Evolutionary conservation across 2,113 vertebrate genomes (phyloP).

Genomic region (Phrynosoma blainvillii): DNA sequence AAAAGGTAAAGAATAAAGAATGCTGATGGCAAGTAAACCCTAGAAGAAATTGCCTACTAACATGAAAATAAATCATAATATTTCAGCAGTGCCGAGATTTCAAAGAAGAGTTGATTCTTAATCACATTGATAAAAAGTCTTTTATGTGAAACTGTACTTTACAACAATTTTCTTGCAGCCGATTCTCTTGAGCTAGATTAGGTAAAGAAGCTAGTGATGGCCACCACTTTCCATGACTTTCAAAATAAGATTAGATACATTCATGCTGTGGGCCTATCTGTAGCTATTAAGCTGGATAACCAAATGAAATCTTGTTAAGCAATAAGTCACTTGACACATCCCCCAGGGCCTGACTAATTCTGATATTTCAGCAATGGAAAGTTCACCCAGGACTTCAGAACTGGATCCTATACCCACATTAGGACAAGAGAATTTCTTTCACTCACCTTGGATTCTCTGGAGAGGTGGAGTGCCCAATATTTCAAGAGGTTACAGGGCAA

Average conservation of each 20-base stretch:
- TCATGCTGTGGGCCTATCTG: too few relatives aligned
- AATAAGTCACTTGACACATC: neutral
- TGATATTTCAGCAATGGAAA: neutral
- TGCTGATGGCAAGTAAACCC: neutral
- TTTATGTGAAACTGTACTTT: neutral
- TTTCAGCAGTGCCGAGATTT: neutral
- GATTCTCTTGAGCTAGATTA: neutral
- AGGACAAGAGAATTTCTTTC: too few relatives aligned
- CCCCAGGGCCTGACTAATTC: neutral
- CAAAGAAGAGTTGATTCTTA: neutral
- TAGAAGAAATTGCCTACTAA: neutral
- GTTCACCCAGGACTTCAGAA: neutral
- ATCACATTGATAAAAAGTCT: neutral
- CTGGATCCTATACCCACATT: neutral
- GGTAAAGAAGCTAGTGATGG: neutral
- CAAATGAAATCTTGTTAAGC: neutral
- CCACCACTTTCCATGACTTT: neutral
- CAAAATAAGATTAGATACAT: neutral
- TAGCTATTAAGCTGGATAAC: neutral
- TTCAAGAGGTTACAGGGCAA: too few relatives aligned
- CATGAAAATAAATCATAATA: neutral
- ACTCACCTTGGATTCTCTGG: too few relatives aligned
- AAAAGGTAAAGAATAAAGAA: neutral
- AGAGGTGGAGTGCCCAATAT: too few relatives aligned
- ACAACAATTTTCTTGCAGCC: neutral